Evolutionary conservation across 2,888 invertebrate genomes (phyloP).

Genomic region (Caradrina clavipalpis): DNA sequence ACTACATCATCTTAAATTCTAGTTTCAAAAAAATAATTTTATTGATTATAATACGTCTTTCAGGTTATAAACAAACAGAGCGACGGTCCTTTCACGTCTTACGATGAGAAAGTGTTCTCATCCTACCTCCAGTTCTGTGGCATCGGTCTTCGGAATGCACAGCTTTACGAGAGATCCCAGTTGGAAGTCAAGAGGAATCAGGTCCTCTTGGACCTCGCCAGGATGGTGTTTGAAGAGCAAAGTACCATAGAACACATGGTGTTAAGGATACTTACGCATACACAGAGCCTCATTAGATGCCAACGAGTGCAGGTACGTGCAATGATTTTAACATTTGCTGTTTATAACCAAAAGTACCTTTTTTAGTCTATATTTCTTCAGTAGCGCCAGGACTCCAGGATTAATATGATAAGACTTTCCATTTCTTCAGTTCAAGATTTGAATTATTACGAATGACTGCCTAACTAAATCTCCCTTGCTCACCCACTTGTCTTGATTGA

Average conservation of each 20-base stretch:
- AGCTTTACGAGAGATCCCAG: constrained; percentile 98
- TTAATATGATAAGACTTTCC: no score
- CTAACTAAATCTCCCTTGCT: not conserved
- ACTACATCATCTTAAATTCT: no score
- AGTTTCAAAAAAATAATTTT: not conserved
- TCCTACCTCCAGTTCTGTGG: constrained; percentile 99
- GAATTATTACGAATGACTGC: not conserved
- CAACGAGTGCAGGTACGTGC: constrained; percentile 96
- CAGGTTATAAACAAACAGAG: constrained; percentile 97
- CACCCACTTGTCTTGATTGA: not conserved
- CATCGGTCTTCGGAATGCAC: constrained; percentile 98
- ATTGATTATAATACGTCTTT: constrained; percentile 26
- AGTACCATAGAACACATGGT: constrained; percentile 99
- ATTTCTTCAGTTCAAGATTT: not conserved
- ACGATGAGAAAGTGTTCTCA: constrained; percentile 97
- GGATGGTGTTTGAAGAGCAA: constrained; percentile 99
- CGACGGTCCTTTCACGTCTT: constrained; percentile 95
- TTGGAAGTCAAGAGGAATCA: constrained; percentile 98
- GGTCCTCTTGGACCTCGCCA: constrained; percentile 97
- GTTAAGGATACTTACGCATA: constrained; percentile 97
- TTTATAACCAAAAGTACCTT: no score
- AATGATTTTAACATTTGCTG: not conserved
- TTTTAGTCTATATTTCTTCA: not conserved
- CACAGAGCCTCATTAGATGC: constrained; percentile 98
- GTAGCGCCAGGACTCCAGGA: not conserved